Evolutionary conservation across 2,113 vertebrate species (phyloP).

Genomic region (Azemiops feae): DNA sequence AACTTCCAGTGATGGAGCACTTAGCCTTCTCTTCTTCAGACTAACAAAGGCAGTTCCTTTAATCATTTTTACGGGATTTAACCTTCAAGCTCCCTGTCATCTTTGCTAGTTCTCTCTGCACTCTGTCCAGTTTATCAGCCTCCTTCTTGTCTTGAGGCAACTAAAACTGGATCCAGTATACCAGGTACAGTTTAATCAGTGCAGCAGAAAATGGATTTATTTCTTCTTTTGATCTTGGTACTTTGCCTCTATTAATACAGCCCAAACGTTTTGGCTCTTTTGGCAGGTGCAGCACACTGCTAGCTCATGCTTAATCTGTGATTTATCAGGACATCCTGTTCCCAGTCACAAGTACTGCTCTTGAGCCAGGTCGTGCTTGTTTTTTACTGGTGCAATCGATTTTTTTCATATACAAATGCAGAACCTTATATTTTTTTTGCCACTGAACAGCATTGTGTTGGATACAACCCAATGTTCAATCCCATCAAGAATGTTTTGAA

Average conservation of each 20-base stretch:
- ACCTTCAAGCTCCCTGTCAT: neutral
- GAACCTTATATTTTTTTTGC: neutral
- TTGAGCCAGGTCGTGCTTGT: neutral
- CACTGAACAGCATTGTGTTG: neutral
- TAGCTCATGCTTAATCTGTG: neutral
- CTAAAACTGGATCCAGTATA: neutral
- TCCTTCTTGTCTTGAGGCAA: neutral
- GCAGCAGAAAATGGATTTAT: neutral
- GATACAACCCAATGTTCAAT: neutral
- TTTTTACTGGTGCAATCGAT: neutral
- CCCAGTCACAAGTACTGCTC: neutral
- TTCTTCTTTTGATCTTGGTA: neutral
- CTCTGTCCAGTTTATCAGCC: neutral
- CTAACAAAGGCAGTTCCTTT: neutral
- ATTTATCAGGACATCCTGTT: neutral
- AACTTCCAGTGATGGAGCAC: neutral
- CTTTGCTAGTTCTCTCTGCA: neutral
- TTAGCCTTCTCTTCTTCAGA: neutral
- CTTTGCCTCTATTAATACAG: neutral
- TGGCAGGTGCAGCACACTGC: neutral
- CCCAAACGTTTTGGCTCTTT: neutral
- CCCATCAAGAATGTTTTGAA: neutral
- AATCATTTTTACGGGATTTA: neutral
- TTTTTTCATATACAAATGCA: neutral
- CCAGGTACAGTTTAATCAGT: neutral